Conservation (phyloP, 30 jellyfish, hydroid and myxozoan species). For the Aurelia coerulea region DNA sequence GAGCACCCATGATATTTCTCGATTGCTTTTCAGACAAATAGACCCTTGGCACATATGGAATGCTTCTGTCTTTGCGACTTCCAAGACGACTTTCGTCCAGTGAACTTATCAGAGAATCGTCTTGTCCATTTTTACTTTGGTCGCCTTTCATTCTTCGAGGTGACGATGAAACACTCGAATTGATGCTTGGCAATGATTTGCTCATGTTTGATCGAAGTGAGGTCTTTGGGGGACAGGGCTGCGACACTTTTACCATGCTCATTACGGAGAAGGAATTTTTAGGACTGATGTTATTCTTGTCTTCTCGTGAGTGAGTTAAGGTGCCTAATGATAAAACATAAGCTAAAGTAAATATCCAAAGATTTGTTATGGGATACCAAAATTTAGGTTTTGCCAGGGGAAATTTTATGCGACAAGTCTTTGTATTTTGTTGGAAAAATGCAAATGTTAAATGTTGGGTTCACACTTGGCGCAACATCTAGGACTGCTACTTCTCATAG, state of each 20-base stretch:
- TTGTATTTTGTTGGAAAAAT: no score
- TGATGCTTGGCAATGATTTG: conserved; percentile 44
- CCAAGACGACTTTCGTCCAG: conserved; percentile 6
- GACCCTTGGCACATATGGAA: conserved; percentile 11
- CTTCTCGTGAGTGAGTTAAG: no score
- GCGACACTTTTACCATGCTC: background rate
- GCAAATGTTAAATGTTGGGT: no score
- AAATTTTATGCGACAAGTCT: no score
- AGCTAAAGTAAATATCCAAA: no score
- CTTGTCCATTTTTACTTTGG: background rate
- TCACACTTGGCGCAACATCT: no score
- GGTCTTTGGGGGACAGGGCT: background rate
- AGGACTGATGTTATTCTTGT: background rate
- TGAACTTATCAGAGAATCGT: background rate
- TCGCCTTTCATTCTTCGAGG: background rate
- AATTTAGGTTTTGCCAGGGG: no score
- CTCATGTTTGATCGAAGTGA: background rate
- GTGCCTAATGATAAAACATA: no score
- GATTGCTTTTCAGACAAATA: conserved; percentile 64
- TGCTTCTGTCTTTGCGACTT: background rate
- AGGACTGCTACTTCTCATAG: no score
- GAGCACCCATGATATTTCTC: conserved; percentile 51
- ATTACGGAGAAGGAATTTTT: background rate
- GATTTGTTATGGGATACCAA: no score
- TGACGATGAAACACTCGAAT: background rate